Evolutionary conservation across 2,113 vertebrate genomes (phyloP).

Genomic region (Ptilonorhynchus violaceus): DNA sequence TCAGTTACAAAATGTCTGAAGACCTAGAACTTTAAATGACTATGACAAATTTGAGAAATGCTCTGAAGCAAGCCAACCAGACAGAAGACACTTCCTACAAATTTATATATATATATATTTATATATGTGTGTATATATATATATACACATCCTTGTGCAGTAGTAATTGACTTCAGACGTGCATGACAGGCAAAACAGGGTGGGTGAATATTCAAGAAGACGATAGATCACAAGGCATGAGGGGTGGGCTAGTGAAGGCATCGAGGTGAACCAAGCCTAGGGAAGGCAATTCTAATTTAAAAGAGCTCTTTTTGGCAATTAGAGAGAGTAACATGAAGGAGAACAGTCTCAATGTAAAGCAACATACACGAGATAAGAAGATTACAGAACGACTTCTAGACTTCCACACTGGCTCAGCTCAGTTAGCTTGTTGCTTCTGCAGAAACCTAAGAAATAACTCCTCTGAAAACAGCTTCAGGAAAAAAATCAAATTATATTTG

Average conservation of each 20-base stretch:
- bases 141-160: rapidly evolving
- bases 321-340: not conserved
- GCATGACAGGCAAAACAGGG: not conserved
- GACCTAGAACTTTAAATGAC: not conserved
- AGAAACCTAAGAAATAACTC: not conserved
- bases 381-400: not conserved
- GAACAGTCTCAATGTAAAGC: not conserved
- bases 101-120: rapidly evolving
- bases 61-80: not conserved
- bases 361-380: not conserved
- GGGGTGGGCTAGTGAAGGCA: not conserved
- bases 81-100: not conserved
- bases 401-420: not conserved
- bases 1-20: not conserved
- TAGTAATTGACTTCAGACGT: not conserved
- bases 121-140: rapidly evolving
- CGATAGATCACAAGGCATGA: not conserved
- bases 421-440: not conserved
- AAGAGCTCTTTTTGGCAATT: not conserved
- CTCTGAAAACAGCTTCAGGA: not conserved
- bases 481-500: not conserved
- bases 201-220: not conserved
- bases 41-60: not conserved
- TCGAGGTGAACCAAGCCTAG: not conserved
- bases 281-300: not conserved